A percentile compares a stretch with the other conserved stretches of the same genome.
Conservation (phyloP, 2,797 vertebrate genomes). For the Odontamblyopus lacepedii region DNA sequence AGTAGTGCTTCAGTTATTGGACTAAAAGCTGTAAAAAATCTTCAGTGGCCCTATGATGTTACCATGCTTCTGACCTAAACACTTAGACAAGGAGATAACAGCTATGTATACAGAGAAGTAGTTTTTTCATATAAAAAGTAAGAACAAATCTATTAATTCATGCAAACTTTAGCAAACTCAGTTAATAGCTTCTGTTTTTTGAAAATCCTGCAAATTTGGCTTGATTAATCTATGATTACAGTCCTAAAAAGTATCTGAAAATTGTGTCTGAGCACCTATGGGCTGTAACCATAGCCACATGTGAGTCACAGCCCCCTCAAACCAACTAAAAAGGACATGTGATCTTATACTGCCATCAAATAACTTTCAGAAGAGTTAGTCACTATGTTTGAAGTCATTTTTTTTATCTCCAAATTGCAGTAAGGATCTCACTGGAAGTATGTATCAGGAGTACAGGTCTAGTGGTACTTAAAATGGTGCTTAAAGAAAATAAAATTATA, state of each 20-base stretch:
- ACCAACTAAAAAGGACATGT: constrained; percentile 28
- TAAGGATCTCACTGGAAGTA: too few relatives aligned
- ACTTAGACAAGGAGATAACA: too few relatives aligned
- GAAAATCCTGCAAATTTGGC: not conserved
- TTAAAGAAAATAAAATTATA: too few relatives aligned
- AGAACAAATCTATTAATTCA: not conserved
- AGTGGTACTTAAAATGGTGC: too few relatives aligned
- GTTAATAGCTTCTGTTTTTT: not conserved
- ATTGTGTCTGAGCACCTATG: constrained; percentile 22
- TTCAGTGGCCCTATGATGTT: too few relatives aligned
- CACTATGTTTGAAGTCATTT: constrained; percentile 30
- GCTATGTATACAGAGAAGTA: not conserved
- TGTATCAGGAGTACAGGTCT: too few relatives aligned
- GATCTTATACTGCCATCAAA: constrained; percentile 36
- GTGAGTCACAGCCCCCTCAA: constrained; percentile 39
- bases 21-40: not conserved
- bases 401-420: too few relatives aligned
- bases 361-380: constrained; percentile 52
- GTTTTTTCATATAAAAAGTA: not conserved
- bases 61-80: not conserved
- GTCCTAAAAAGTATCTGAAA: not conserved
- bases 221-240: not conserved
- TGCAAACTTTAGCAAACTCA: not conserved
- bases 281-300: constrained; percentile 19
- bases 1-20: not conserved